Percentiles rank a stretch among this genome's conserved stretches.
phyloP scores from a whole-genome alignment of 1,140 invertebrate species.

The Cardiocondyla obscurior region DNA sequence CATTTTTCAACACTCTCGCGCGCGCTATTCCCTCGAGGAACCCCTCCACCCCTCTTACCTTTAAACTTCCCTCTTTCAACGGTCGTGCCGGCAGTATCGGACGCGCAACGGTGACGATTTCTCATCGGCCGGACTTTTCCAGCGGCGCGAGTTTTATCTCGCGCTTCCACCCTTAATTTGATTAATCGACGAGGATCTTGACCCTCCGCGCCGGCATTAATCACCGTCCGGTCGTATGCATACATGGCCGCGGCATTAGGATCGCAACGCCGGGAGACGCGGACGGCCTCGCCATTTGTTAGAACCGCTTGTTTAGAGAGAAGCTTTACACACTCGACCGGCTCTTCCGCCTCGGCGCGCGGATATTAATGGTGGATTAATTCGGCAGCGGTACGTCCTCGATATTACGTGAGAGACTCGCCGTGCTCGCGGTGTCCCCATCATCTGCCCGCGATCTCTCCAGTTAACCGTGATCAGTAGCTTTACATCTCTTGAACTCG shows the following conservation, averaged over 20 bases:
- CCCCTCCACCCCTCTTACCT: neutral
- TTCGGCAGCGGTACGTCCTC: conserved; percentile 72
- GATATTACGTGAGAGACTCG: conserved; percentile 62
- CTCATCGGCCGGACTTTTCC: conserved; percentile 77
- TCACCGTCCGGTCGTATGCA: conserved; percentile 81
- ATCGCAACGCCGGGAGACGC: conserved; percentile 30
- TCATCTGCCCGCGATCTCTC: neutral
- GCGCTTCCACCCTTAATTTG: conserved; percentile 84
- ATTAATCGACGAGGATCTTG: conserved; percentile 83
- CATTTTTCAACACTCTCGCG: conserved; percentile 66
- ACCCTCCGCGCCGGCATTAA: conserved; percentile 80
- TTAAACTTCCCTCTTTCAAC: conserved; percentile 60
- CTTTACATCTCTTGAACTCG: neutral
- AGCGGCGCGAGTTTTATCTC: conserved; percentile 81
- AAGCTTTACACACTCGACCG: conserved; percentile 82
- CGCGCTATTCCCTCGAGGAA: conserved; percentile 72
- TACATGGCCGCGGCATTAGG: conserved; percentile 82
- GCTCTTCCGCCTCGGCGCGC: conserved; percentile 75
- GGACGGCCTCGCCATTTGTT: conserved; percentile 79
- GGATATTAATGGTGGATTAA: conserved; percentile 84
- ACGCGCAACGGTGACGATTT: conserved; percentile 57
- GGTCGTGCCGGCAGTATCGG: conserved; percentile 45
- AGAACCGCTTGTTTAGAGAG: conserved; percentile 83
- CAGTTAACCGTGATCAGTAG: neutral
- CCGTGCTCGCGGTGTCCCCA: neutral